Evolutionary conservation across 2,797 vertebrate species (phyloP), one percentile per base, ranked within the genome.

Genomic region (Bryconaethiops microstoma): DNA sequence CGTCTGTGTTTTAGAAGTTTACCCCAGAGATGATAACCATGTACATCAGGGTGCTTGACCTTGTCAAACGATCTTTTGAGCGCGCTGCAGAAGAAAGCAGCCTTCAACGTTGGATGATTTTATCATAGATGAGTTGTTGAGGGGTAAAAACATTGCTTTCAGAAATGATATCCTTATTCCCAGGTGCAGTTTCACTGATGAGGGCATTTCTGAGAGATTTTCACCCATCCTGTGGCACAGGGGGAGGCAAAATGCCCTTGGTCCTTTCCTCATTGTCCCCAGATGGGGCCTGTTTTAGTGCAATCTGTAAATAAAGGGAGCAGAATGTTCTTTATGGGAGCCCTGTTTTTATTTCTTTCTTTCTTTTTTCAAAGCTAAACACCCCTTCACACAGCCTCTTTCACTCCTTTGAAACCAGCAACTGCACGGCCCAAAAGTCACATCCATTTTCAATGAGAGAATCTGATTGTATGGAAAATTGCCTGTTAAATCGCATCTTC

Each of bases 201-300:
- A 90, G 86, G 83, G 82, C 86, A 88, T 88, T 86, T 87, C 82
- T 0, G 25, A 86, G 85, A 84, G 82, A 88, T 88, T 90, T 88
- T 68, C 78, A n/a, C 64, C 14, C 52, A 4, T 76, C 23, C 55
- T 23, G 45, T 25, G 82, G 80, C 90, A 79, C 89, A 19, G 85
- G 68, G 82, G 90, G 90, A 74, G 91, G 90, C 87, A 90, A 92
- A 91, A 82, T 84, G 85, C 84, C 86, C 83, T 39, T n/a, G 82
- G 78, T 80, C 72, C 74, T 87, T 88, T 88, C 82, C 82, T 55
- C 42, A 21, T 60, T 17, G 5, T 77, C 76, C 86, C 80, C 57
- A 72, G 70, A 78, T 72, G 79, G 72, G 76, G 62, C 69, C 48
- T 76, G 14, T 78, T 83, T 57, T 14, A 75, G 76, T 63, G 81